Conservation (phyloP, 2,797 vertebrate species). For the Semaprochilodus insignis region DNA sequence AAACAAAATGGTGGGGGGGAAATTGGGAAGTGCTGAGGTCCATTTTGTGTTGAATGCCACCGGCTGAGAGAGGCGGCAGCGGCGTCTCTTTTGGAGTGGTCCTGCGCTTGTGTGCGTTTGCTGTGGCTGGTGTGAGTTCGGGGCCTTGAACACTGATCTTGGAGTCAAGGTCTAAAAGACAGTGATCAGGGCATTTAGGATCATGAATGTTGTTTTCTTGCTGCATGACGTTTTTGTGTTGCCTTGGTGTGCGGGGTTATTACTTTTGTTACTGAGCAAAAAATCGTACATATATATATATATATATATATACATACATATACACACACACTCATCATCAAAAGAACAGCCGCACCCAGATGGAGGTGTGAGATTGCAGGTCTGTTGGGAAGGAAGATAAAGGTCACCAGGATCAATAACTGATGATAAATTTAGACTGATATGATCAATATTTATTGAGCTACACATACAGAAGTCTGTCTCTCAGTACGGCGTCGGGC, state of each 20-base stretch:
- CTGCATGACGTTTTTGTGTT: not conserved
- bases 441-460: no score
- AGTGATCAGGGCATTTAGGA: not conserved
- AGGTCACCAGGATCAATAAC: no score
- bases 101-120: constrained; percentile 32
- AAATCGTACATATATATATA: no score
- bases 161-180: constrained; percentile 2
- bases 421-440: no score
- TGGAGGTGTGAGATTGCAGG: no score
- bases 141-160: constrained; percentile 17
- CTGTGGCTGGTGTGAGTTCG: constrained; percentile 14
- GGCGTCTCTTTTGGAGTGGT: constrained; percentile 6
- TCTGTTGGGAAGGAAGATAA: no score
- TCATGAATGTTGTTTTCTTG: not conserved
- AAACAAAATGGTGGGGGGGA: constrained; percentile 50
- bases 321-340: no score
- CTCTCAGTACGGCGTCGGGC: no score
- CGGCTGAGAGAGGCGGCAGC: constrained; percentile 16
- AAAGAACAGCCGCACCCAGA: no score
- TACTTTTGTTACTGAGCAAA: not conserved
- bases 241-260: not conserved
- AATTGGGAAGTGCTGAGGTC: constrained; percentile 26
- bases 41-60: constrained; percentile 48
- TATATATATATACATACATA: no score
- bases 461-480: no score